A percentile compares a stretch with the other conserved stretches of the same genome.
phyloP scores from a whole-genome alignment of 2,888 invertebrate genomes.

The Biston betularia region DNA sequence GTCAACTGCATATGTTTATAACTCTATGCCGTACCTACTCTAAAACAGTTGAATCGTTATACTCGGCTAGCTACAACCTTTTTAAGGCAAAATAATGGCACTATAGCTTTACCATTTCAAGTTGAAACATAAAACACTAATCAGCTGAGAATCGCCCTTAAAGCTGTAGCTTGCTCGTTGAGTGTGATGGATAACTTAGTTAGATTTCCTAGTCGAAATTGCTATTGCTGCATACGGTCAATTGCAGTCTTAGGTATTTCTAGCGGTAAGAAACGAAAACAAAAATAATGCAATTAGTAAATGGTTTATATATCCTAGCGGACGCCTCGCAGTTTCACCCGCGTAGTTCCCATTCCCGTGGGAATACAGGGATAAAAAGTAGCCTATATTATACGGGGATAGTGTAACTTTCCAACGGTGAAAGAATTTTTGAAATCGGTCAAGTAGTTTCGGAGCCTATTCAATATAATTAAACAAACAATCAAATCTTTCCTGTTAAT shows the following conservation, averaged over 20 bases:
- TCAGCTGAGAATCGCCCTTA: conserved; percentile 49
- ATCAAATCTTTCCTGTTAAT: no score
- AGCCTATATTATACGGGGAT: no score
- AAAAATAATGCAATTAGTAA: no score
- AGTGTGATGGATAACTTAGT: conserved; percentile 61
- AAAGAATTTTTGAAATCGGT: no score
- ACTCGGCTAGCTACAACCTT: conserved; percentile 63
- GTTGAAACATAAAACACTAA: conserved; percentile 54
- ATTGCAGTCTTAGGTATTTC: background rate
- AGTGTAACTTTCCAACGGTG: no score
- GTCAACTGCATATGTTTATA: conserved; percentile 51
- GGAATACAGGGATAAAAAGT: no score
- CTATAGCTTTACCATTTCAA: conserved; percentile 50
- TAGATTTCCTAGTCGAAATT: conserved; percentile 33
- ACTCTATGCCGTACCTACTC: conserved; percentile 51
- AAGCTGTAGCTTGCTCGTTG: conserved; percentile 25
- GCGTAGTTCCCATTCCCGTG: no score
- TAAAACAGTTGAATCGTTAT: conserved; percentile 74
- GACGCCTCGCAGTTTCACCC: no score
- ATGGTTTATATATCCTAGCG: no score
- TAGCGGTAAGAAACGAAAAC: background rate
- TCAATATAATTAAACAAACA: no score
- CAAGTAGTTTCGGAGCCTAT: no score
- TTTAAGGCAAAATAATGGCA: conserved; percentile 73
- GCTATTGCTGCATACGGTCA: background rate